These are phyloP conservation scores for Protaetia brevitarsis DNA, from an alignment of 1,140 invertebrate species.

Conservation along the genomic window DNA sequence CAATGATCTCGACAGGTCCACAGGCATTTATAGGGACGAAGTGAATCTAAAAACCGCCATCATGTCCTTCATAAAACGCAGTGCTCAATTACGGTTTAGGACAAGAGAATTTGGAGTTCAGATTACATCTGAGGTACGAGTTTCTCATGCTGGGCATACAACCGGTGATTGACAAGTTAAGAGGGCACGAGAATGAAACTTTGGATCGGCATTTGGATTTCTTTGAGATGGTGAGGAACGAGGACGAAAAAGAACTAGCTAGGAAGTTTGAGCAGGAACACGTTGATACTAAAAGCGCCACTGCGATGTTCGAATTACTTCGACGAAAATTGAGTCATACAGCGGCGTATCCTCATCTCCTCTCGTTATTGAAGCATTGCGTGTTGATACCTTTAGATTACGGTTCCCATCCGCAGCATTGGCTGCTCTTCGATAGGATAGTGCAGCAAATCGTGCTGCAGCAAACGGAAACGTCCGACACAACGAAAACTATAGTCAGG, in stretches of 20 bases:
- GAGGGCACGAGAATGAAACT: constrained; percentile 90
- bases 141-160: constrained; percentile 96
- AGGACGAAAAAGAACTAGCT: constrained; percentile 93
- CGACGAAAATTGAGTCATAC: constrained; percentile 88
- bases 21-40: constrained; percentile 84
- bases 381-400: constrained; percentile 83
- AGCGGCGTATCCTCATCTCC: constrained; percentile 87
- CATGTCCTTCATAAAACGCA: constrained; percentile 97
- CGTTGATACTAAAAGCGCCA: constrained; percentile 92
- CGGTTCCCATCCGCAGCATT: constrained; percentile 82
- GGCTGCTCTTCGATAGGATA: constrained; percentile 91
- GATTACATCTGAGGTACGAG: constrained; percentile 93
- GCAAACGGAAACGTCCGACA: constrained; percentile 50
- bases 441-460: constrained; percentile 96
- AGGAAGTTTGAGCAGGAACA: constrained; percentile 88
- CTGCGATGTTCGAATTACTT: constrained; percentile 90
- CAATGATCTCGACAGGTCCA: constrained; percentile 89
- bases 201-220: constrained; percentile 91
- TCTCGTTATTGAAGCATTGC: constrained; percentile 89
- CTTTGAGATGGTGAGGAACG: constrained; percentile 96
- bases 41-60: constrained; percentile 92
- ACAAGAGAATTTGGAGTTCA: constrained; percentile 92
- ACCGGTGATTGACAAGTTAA: constrained; percentile 89
- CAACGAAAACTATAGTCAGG: constrained; percentile 46
- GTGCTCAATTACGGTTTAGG: constrained; percentile 95